Percentiles rank a stretch among this genome's conserved stretches.
phyloP scores from a whole-genome alignment of 2,797 vertebrate genomes.

The Chelon auratus region DNA sequence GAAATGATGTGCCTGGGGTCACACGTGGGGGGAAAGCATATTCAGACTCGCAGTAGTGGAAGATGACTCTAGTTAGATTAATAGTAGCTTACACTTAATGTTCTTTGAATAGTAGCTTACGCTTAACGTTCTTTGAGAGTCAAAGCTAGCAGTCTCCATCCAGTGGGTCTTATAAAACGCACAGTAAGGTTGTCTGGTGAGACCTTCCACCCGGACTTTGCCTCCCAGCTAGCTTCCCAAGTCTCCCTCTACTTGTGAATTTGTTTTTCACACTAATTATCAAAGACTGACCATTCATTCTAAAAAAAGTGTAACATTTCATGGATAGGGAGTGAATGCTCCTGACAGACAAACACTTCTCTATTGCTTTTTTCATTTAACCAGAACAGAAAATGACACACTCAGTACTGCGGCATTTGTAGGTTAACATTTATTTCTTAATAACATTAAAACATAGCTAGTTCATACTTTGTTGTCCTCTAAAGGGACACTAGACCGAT shows the following conservation, averaged over 20 bases:
- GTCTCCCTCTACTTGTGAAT: slow-evolving; percentile 16
- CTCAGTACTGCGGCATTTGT: too few species aligned
- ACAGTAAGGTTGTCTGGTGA: not conserved
- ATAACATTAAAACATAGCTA: not conserved
- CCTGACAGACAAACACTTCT: slow-evolving; percentile 20
- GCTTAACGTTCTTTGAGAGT: slow-evolving; percentile 36
- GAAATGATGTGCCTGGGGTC: slow-evolving; percentile 49
- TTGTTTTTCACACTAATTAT: slow-evolving; percentile 46
- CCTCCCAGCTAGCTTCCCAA: not conserved
- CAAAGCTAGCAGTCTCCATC: slow-evolving; percentile 8
- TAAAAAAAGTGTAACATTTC: slow-evolving; percentile 28
- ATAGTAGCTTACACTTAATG: slow-evolving; percentile 24
- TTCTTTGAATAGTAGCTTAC: slow-evolving; percentile 37
- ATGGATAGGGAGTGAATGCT: not conserved
- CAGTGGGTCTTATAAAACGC: not conserved
- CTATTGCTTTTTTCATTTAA: not conserved
- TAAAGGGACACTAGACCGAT: too few species aligned
- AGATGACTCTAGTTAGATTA: slow-evolving; percentile 63
- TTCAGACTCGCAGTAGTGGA: slow-evolving; percentile 24
- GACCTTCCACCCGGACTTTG: not conserved
- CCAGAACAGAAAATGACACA: slow-evolving; percentile 7
- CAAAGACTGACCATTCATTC: not conserved
- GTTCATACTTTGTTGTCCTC: not conserved
- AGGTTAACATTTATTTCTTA: too few species aligned
- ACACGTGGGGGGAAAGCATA: slow-evolving; percentile 1